phyloP scores from a whole-genome alignment of 2,113 vertebrate genomes.

The Redunca redunca region DNA sequence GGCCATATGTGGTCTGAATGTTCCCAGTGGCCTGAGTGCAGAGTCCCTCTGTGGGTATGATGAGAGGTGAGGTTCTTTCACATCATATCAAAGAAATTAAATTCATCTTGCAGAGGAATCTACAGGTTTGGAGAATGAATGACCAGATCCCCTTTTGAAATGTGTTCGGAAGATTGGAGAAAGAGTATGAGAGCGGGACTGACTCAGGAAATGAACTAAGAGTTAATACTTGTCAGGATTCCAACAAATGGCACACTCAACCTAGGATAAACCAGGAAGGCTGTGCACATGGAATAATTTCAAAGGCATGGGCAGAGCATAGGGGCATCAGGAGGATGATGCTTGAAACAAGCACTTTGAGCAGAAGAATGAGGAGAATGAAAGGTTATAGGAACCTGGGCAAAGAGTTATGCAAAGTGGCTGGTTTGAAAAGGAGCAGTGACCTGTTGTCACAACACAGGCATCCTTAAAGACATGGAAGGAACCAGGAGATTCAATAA shows the following conservation, averaged over 20 bases:
- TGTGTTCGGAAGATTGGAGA: not conserved
- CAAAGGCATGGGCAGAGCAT: not conserved
- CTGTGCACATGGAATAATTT: not conserved
- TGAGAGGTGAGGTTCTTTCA: not conserved
- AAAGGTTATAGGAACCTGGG: not conserved
- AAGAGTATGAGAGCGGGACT: not conserved
- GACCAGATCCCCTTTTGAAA: not conserved
- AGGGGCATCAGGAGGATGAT: not conserved
- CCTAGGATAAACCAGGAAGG: not conserved
- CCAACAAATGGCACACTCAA: not conserved
- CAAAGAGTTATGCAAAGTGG: not conserved
- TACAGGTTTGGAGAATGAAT: not conserved
- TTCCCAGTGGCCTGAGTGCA: not conserved
- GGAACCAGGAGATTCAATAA: not conserved
- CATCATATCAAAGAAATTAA: not conserved
- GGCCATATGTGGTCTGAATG: rapidly evolving
- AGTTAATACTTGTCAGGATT: not conserved
- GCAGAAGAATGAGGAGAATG: not conserved
- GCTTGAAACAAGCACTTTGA: not conserved
- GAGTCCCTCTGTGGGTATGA: not conserved
- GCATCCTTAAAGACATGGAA: not conserved
- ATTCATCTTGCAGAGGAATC: not conserved
- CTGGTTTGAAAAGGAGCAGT: not conserved
- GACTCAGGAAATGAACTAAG: not conserved
- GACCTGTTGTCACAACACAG: not conserved